These are phyloP conservation scores for Pseudorasbora parva DNA, from an alignment of 2,113 vertebrate genomes.

Conservation along the genomic window DNA sequence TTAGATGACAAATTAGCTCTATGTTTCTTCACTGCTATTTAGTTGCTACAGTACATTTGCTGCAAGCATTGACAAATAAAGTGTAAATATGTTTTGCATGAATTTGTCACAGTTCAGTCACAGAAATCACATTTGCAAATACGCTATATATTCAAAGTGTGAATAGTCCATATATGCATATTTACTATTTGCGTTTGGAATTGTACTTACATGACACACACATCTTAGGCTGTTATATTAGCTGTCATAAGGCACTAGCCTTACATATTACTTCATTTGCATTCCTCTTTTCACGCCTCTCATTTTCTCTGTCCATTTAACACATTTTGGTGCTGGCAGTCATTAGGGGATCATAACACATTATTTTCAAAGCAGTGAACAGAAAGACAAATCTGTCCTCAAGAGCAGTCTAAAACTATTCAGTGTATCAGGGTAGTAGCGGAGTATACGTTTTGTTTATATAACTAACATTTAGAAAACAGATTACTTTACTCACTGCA, in stretches of 20 bases:
- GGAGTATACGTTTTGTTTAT: neutral
- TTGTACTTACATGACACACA: neutral
- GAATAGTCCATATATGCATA: neutral
- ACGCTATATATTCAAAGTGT: neutral
- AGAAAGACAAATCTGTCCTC: neutral
- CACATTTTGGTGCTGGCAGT: neutral
- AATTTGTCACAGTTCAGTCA: slow-evolving; percentile 2
- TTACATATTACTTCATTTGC: slow-evolving; percentile 8
- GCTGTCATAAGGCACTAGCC: neutral
- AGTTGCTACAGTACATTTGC: slow-evolving; percentile 17
- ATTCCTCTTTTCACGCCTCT: neutral
- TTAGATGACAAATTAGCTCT: neutral
- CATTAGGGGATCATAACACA: neutral
- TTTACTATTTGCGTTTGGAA: neutral
- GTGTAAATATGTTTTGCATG: slow-evolving; percentile 10
- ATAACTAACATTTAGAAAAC: slow-evolving; percentile 26
- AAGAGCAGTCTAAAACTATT: neutral
- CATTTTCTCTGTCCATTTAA: slow-evolving; percentile 4
- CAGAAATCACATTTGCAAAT: slow-evolving; percentile 7
- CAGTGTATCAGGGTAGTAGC: neutral
- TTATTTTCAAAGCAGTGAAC: slow-evolving; percentile 6
- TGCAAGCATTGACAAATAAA: neutral
- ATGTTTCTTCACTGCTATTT: slow-evolving; percentile 11
- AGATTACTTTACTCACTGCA: slow-evolving; percentile 3
- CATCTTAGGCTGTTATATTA: neutral